Conservation (phyloP, 2,888 invertebrate species). For the Pachymerium ferrugineum region DNA sequence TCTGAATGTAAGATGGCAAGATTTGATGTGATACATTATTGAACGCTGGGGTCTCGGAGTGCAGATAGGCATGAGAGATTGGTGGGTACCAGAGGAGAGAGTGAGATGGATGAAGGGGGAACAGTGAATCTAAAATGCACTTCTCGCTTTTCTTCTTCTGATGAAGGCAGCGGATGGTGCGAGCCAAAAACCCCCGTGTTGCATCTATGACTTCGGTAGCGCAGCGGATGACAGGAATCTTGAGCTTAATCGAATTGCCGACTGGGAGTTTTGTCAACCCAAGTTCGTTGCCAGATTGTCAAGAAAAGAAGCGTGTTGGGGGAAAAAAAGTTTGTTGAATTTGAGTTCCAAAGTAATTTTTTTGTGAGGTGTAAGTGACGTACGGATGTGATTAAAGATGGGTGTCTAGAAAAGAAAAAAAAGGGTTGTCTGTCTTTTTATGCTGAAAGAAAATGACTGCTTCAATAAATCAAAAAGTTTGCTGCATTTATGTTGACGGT, state of each 20-base stretch:
- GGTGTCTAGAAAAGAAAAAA: not conserved
- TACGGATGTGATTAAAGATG: not conserved
- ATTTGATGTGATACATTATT: constrained; percentile 19
- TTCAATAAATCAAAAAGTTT: too few relatives aligned
- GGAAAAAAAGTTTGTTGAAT: constrained; percentile 23
- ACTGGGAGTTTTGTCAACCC: constrained; percentile 1
- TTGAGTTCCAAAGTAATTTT: not conserved
- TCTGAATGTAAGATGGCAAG: not conserved
- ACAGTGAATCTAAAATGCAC: constrained; percentile 13
- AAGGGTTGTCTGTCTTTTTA: too few relatives aligned
- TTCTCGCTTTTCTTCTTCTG: constrained; percentile 21
- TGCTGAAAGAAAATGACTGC: not conserved
- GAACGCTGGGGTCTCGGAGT: constrained; percentile 20
- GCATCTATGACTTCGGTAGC: constrained; percentile 5
- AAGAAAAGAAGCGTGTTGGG: not conserved
- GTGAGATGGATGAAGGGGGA: constrained; percentile 16
- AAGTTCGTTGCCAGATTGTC: constrained; percentile 3
- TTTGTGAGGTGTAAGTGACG: not conserved
- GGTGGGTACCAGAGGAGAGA: constrained; percentile 17
- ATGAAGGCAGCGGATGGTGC: not conserved
- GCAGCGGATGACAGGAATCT: constrained; percentile 23
- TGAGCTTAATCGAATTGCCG: constrained; percentile 23
- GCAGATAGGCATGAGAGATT: constrained; percentile 27
- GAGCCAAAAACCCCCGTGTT: constrained; percentile 25
- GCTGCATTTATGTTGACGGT: too few relatives aligned